Evolutionary conservation across 2,888 invertebrate species (phyloP).

Genomic region (Dinocampus coccinellae): DNA sequence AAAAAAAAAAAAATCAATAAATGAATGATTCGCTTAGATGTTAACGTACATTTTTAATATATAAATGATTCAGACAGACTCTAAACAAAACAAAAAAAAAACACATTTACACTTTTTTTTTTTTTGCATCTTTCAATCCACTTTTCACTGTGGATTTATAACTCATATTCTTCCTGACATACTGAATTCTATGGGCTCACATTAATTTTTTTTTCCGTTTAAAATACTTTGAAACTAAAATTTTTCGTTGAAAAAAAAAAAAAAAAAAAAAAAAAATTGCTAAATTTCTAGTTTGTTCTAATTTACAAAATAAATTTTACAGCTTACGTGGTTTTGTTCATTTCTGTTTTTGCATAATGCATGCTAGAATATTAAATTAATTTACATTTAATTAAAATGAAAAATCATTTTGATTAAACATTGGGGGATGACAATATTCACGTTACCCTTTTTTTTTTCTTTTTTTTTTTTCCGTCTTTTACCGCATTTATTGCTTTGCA

Average conservation of each 20-base stretch:
- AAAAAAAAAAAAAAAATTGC: not conserved
- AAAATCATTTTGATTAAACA: not conserved
- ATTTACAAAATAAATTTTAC: not conserved
- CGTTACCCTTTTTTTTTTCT: not conserved
- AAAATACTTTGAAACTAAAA: not conserved
- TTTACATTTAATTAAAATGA: not conserved
- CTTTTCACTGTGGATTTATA: not conserved
- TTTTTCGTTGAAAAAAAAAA: no score
- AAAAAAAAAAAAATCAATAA: no score
- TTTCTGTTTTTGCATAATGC: not conserved
- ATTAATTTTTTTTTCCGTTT: no score
- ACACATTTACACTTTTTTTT: not conserved
- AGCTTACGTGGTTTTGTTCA: not conserved
- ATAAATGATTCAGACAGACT: constrained; percentile 17
- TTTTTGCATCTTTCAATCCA: not conserved
- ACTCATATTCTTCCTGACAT: not conserved
- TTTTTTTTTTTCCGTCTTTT: no score
- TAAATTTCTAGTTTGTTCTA: not conserved
- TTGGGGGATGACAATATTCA: not conserved
- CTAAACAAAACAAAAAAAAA: not conserved
- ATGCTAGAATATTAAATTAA: not conserved
- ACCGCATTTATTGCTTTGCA: constrained; percentile 1
- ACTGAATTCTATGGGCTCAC: not conserved
- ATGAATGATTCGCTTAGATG: not conserved
- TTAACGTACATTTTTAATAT: constrained; percentile 10